These are phyloP conservation scores for Madoqua kirkii DNA, from an alignment of 2,113 vertebrate genomes.

Conservation along the genomic window DNA sequence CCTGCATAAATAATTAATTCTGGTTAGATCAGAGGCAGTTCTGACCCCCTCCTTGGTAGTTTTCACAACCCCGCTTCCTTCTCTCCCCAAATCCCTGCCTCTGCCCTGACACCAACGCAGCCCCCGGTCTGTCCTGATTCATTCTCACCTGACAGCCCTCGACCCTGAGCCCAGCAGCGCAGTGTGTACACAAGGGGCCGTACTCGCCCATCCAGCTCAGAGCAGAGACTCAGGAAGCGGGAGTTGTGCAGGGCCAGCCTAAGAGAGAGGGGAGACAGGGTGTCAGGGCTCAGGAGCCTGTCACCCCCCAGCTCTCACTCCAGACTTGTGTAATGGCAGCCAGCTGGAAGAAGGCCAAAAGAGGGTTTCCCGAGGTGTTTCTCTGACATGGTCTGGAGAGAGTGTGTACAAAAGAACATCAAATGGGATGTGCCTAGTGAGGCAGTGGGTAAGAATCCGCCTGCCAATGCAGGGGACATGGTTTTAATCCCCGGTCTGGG, in stretches of 20 bases:
- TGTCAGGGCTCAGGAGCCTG: not conserved
- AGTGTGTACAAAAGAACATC: not conserved
- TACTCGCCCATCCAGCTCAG: constrained; percentile 85
- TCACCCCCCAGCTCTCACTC: not conserved
- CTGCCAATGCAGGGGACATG: not conserved
- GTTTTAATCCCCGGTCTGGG: not conserved
- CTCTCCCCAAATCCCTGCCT: not conserved
- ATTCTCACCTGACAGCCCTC: constrained; percentile 87
- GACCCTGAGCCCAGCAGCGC: constrained; percentile 91
- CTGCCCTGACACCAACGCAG: not conserved
- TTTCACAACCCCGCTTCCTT: not conserved
- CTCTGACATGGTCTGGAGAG: not conserved
- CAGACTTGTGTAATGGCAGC: not conserved
- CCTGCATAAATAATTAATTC: constrained; percentile 73
- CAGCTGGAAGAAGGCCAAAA: not conserved
- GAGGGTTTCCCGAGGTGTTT: not conserved
- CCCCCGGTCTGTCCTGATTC: not conserved
- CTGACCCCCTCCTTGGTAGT: not conserved
- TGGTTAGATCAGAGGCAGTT: not conserved
- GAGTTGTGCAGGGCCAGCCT: constrained; percentile 93
- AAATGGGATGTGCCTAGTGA: not conserved
- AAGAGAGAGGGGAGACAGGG: not conserved
- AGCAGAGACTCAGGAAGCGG: constrained; percentile 88
- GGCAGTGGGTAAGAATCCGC: not conserved
- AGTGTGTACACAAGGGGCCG: constrained; percentile 87